A percentile compares a stretch with the other conserved stretches of the same genome.
Conservation (phyloP, 2,888 invertebrate genomes). For the Cecidostiba fungosa region DNA sequence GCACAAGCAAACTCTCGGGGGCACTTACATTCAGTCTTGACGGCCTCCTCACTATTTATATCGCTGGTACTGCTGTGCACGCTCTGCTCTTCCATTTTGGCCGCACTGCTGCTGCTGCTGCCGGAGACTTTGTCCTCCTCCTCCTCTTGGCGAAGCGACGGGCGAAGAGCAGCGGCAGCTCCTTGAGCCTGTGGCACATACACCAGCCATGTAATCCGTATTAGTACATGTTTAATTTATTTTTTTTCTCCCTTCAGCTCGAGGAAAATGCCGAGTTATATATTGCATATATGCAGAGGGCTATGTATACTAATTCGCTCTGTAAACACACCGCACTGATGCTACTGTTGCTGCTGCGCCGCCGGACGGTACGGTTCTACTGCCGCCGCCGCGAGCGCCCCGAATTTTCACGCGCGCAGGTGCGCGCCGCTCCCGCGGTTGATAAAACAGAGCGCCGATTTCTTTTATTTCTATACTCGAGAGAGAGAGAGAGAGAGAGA, state of each 20-base stretch:
- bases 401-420: constrained; percentile 44
- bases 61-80: constrained; percentile 79
- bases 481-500: not conserved
- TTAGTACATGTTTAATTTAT: constrained; percentile 23
- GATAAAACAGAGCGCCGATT: constrained; percentile 55
- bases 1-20: not conserved
- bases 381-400: constrained; percentile 26
- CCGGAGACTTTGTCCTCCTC: constrained; percentile 51
- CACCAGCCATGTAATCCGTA: constrained; percentile 54
- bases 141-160: constrained; percentile 15
- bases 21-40: constrained; percentile 77
- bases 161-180: constrained; percentile 48
- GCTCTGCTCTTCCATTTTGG: constrained; percentile 80
- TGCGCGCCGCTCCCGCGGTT: constrained; percentile 39
- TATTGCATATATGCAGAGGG: not conserved
- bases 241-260: constrained; percentile 22
- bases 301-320: not conserved
- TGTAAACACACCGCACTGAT: not conserved
- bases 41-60: constrained; percentile 80
- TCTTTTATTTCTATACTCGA: not conserved
- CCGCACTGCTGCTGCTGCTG: constrained; percentile 67
- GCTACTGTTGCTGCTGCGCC: not conserved
- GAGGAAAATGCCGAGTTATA: constrained; percentile 3
- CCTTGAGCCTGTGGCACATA: constrained; percentile 48
- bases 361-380: constrained; percentile 9